A percentile compares a stretch with the other conserved stretches of the same genome.
phyloP scores from a whole-genome alignment of 1,140 invertebrate genomes.

The Hydropsyche tenuis region DNA sequence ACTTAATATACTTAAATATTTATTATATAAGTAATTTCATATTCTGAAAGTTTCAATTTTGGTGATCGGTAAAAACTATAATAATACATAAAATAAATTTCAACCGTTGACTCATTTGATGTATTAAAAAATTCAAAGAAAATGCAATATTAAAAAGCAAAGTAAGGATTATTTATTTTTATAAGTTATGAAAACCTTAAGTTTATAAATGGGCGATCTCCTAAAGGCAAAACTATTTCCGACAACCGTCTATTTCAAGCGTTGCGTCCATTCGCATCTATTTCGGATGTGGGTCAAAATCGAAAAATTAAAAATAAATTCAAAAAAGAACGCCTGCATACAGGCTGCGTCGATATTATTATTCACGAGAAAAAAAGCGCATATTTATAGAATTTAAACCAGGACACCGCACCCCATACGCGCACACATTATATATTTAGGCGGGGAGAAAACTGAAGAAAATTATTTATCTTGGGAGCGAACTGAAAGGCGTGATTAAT shows the following conservation, averaged over 20 bases:
- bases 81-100: no score
- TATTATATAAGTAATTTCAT: no score
- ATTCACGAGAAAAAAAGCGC: neutral
- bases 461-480: constrained; percentile 47
- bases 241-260: neutral
- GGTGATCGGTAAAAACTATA: no score
- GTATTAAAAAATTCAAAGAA: no score
- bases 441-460: constrained; percentile 42
- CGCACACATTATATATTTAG: neutral
- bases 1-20: no score
- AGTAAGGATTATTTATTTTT: no score
- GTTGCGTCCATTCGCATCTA: constrained; percentile 4
- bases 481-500: constrained; percentile 45
- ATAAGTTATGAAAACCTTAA: no score
- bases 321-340: neutral
- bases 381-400: no score
- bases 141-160: no score
- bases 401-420: no score
- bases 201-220: neutral
- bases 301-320: constrained; percentile 3
- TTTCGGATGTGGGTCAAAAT: constrained; percentile 17
- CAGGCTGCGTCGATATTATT: neutral
- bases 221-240: constrained; percentile 12
- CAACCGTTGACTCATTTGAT: no score
- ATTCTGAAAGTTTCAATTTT: no score